These are phyloP conservation scores for Rhynchonema sp. DNA, from an alignment of 2,888 invertebrate genomes.

Conservation along the genomic window DNA sequence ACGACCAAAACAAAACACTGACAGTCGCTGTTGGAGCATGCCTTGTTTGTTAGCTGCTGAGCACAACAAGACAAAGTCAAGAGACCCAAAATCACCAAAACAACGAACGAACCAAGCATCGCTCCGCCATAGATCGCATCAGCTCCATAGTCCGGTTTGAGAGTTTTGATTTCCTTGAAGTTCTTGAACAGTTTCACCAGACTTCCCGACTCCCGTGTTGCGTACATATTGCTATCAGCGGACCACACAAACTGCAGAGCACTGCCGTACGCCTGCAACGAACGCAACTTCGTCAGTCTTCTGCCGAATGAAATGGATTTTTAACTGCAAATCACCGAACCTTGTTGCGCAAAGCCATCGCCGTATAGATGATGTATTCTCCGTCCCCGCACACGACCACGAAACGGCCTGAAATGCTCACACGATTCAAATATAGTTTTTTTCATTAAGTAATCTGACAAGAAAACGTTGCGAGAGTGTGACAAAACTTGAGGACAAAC, in stretches of 20 bases:
- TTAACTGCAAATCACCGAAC: slow-evolving; percentile 52
- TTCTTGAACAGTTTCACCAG: slow-evolving; percentile 86
- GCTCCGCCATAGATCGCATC: slow-evolving; percentile 61
- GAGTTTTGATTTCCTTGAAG: slow-evolving; percentile 50
- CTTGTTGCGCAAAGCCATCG: slow-evolving; percentile 95
- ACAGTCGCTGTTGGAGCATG: too few species aligned
- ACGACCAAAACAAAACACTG: too few species aligned
- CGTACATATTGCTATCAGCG: slow-evolving; percentile 69
- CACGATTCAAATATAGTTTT: background rate
- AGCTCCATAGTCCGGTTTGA: slow-evolving; percentile 77
- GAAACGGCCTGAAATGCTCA: slow-evolving; percentile 35
- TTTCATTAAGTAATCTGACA: background rate
- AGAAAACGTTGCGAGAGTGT: too few species aligned
- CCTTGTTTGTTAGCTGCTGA: background rate
- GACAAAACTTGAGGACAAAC: too few species aligned
- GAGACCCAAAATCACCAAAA: background rate
- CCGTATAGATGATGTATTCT: slow-evolving; percentile 97
- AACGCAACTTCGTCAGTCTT: too few species aligned
- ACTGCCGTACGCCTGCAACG: slow-evolving; percentile 56
- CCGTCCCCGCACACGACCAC: slow-evolving; percentile 97
- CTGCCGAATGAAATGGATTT: background rate
- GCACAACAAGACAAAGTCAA: background rate
- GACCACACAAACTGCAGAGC: slow-evolving; percentile 99
- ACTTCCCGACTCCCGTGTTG: slow-evolving; percentile 60
- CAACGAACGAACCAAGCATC: slow-evolving; percentile 58